Evolutionary conservation across 1,140 invertebrate species (phyloP).

Genomic region (Neodiprion fabricii): DNA sequence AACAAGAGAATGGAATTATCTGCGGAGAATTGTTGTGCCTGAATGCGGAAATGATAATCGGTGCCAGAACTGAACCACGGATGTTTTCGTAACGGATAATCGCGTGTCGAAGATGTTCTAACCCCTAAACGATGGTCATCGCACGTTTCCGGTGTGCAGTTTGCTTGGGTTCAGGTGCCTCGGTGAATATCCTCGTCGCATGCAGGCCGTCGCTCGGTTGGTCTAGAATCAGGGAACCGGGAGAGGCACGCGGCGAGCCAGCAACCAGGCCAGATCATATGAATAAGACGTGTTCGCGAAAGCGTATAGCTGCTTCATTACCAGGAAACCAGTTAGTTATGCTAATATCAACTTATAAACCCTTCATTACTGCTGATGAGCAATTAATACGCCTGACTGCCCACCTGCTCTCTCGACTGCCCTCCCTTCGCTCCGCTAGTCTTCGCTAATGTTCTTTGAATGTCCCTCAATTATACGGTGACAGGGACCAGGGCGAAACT

Average conservation of each 20-base stretch:
- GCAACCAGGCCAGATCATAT: neutral
- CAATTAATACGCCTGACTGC: constrained; percentile 51
- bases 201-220: too few relatives aligned
- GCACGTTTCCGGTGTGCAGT: too few relatives aligned
- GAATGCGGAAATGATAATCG: too few relatives aligned
- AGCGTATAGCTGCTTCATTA: constrained; percentile 33
- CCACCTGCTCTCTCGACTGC: constrained; percentile 16
- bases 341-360: constrained; percentile 55
- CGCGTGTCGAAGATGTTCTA: too few relatives aligned
- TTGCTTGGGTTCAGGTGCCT: too few relatives aligned
- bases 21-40: too few relatives aligned
- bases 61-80: too few relatives aligned
- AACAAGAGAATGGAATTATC: too few relatives aligned
- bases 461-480: constrained; percentile 44
- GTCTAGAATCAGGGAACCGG: too few relatives aligned
- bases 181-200: too few relatives aligned
- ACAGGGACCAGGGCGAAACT: constrained; percentile 23
- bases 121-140: too few relatives aligned
- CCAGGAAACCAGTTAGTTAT: constrained; percentile 54
- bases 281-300: constrained; percentile 1
- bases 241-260: neutral
- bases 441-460: constrained; percentile 43
- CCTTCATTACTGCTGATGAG: constrained; percentile 54
- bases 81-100: too few relatives aligned
- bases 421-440: neutral